Base-by-base conservation (phyloP, 53 echinoderm and acorn worm genomes). In the Crossaster papposus region DNA sequence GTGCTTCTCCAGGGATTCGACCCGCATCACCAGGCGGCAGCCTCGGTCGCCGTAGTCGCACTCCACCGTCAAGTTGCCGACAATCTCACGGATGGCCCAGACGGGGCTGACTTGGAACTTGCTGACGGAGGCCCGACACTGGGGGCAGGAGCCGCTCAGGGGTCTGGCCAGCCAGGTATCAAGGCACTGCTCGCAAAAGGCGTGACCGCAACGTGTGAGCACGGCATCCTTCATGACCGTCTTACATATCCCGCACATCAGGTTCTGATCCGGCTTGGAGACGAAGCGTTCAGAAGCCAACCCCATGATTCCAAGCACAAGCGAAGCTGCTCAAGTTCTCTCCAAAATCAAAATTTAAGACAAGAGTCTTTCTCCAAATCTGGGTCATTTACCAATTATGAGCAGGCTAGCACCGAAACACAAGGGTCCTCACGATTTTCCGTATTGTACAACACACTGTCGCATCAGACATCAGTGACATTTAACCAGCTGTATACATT, bases 181-280 rank as follows among this genome's bases (percentile, higher is more conserved):
- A 7, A 97, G 91, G 64, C 97, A 97, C 2, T 65, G 26, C 58
- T 89, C 83, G 79, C 97, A 97, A 80, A 97, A 97, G 23, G 94
- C 89, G 83, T 97, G 97, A 1, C 97, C 97, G 37, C 97, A 97
- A 4, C 91, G 82, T 4, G 95, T 94, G 28, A 95, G 82, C 31
- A 97, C 97, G 11, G 95, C 97, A 31, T 94, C 95, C 62, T 93
- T 76, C 36, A 94, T 83, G 18, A 97, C 94, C 26, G 91, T 91
- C 36, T 90, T 91, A 82, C 97, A 97, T 17, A 97, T 97, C n/a
- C 97, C 97, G 78, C 97, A 97, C 8, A 92, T 77, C 13, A 97
- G 88, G 77, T 97, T 95, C 36, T 92, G 89, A 72, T 97, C 94
- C 18, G 91, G 91, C 72, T 84, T 89, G 4, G 88, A 85, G 50